Evolutionary conservation across 2,888 invertebrate genomes (phyloP), one percentile per base, ranked within the genome.

Genomic region (Leucophenga montana): DNA sequence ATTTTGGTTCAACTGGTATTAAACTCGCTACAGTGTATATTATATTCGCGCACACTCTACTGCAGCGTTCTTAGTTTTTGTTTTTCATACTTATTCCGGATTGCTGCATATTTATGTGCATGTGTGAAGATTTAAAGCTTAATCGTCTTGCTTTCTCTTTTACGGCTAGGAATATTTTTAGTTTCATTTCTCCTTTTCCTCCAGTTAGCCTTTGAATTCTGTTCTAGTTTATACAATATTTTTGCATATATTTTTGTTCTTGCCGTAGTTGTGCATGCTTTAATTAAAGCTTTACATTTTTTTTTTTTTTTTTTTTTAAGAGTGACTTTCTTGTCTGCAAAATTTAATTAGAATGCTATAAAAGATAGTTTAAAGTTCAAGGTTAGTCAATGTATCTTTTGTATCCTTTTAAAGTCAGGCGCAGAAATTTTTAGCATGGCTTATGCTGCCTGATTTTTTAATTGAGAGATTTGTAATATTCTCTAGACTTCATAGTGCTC

Each of bases 111-210:
- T 18, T 18, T 18, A 18, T 31, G 57, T 31, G 57, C 31, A 1
- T 59, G 59, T 18, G 20, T 22, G 62, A 64, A 64, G 62, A 64
- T 64, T 64, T 48, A 64, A 46, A 48, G 62, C 62, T 46, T 64
- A 48, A 64, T 46, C 61, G 31, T 14, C 18, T 61, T 20, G 33
- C 20, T 39, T 61, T 61, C 61, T 61, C 11, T 61, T 27, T 59
- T 39, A 33, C 16, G 31, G 20, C 16, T 61, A 18, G 14, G 14
- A 56, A 56, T 13, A 20, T 56, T 56, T 13, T 22, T 22, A 18
- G 20, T 31, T 59, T 33, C 14, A 14, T 33, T 59, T 59, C 33
- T 31, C 14, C 9, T 56, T 4, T 56, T 20, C 13, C 56, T 14
- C 14, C 9, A 50, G 16, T 50, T 16, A 4, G 50, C 50, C n/a